Evolutionary conservation across 1,140 invertebrate species (phyloP).

Genomic region (Drosophila murphyi): DNA sequence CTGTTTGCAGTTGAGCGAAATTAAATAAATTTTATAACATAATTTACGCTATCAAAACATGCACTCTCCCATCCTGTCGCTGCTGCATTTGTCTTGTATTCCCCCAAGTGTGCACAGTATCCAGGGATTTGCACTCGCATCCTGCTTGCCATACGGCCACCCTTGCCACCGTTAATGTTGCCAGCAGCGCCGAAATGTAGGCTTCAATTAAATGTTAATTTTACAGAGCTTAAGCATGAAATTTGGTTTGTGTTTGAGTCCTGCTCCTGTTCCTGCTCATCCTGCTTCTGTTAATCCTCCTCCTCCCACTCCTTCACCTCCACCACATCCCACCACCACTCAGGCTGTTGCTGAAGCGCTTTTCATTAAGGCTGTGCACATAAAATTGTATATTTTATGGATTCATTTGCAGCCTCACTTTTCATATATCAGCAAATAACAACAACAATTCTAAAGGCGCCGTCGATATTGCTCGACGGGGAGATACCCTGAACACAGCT

Average conservation of each 20-base stretch:
- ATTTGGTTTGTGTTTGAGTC: conserved; percentile 55
- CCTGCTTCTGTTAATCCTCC: background rate
- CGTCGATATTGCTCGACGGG: no score
- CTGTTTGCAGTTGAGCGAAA: conserved; percentile 63
- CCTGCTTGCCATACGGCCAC: background rate
- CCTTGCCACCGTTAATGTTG: conserved; percentile 47
- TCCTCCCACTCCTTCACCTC: background rate
- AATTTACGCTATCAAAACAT: conserved; percentile 83
- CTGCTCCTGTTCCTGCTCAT: rapidly evolving
- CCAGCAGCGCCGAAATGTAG: conserved; percentile 71
- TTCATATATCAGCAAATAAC: conserved; percentile 17
- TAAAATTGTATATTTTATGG: conserved; percentile 76
- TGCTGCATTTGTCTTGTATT: conserved; percentile 50
- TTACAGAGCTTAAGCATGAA: conserved; percentile 83
- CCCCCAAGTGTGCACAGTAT: conserved; percentile 1
- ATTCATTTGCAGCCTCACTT: conserved; percentile 57
- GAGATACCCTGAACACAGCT: no score
- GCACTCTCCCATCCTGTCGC: conserved; percentile 38
- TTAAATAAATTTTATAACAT: conserved; percentile 84
- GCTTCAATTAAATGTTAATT: conserved; percentile 83
- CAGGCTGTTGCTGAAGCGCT: conserved; percentile 22
- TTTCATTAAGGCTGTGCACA: conserved; percentile 74
- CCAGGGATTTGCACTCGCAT: conserved; percentile 36
- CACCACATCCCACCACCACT: background rate
- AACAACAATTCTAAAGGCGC: background rate